phyloP scores from a whole-genome alignment of 1,140 invertebrate species.

The Drosophila eugracilis region DNA sequence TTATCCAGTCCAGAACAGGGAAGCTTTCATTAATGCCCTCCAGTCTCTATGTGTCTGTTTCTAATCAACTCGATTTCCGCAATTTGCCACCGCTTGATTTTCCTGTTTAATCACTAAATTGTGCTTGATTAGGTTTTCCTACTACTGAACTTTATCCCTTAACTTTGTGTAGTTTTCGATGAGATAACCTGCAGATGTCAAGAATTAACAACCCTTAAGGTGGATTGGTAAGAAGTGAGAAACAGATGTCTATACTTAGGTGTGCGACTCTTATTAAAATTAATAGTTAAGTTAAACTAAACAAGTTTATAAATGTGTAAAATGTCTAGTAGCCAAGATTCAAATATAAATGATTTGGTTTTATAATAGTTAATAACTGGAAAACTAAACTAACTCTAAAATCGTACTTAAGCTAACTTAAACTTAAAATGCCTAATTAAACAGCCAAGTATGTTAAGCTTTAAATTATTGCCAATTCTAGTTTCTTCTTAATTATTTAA shows the following conservation, averaged over 20 bases:
- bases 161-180: slow-evolving; percentile 18
- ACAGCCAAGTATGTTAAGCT: too few relatives aligned
- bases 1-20: slow-evolving; percentile 32
- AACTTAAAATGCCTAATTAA: too few relatives aligned
- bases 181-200: slow-evolving; percentile 9
- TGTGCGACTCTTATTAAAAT: neutral
- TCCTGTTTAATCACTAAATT: slow-evolving; percentile 34
- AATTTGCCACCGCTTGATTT: slow-evolving; percentile 31
- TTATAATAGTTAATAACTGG: too few relatives aligned
- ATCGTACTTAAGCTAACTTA: too few relatives aligned
- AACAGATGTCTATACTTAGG: neutral
- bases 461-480: too few relatives aligned
- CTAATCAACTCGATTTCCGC: slow-evolving; percentile 52
- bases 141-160: slow-evolving; percentile 4
- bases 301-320: neutral
- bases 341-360: too few relatives aligned
- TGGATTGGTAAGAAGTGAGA: neutral
- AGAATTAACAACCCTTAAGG: slow-evolving; percentile 15
- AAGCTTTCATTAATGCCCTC: slow-evolving; percentile 29
- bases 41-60: slow-evolving; percentile 12
- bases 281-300: neutral
- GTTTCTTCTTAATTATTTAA: too few relatives aligned
- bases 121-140: slow-evolving; percentile 26
- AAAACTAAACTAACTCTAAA: too few relatives aligned
- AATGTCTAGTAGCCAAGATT: neutral